phyloP scores from a whole-genome alignment of 1,140 invertebrate genomes.

The Muscidifurax raptorellus region DNA sequence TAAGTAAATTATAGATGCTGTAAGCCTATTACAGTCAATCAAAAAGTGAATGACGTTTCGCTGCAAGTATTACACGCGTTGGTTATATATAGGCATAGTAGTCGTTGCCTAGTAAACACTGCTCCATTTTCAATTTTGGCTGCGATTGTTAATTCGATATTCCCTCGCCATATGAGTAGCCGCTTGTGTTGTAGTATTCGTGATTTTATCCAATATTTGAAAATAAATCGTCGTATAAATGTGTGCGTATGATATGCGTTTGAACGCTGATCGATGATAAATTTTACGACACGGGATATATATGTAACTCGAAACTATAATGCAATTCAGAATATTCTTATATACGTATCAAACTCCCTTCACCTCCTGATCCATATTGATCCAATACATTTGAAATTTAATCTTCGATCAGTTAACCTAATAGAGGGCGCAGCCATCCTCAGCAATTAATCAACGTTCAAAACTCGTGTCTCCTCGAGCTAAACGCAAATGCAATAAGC shows the following conservation, averaged over 20 bases:
- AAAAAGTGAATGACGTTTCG: slow-evolving; percentile 11
- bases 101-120: not conserved
- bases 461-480: slow-evolving; percentile 1
- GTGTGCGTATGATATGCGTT: no score
- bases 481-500: not conserved
- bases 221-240: no score
- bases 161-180: no score
- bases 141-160: not conserved
- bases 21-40: slow-evolving; percentile 41
- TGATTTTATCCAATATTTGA: not conserved
- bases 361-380: not conserved
- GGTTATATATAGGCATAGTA: not conserved
- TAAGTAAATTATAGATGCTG: slow-evolving; percentile 43
- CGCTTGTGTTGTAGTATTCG: not conserved
- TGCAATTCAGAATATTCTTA: not conserved
- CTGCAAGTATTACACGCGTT: not conserved
- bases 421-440: not conserved
- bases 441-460: not conserved
- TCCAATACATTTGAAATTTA: slow-evolving; percentile 5
- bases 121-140: not conserved
- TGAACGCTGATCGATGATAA: no score
- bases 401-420: slow-evolving; percentile 17
- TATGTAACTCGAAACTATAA: not conserved
- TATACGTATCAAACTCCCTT: not conserved
- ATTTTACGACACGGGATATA: not conserved